Percentiles rank a stretch among this genome's conserved stretches.
phyloP scores from a whole-genome alignment of 30 jellyfish, hydroid and myxozoan species.

The Cassiopea andromeda region DNA sequence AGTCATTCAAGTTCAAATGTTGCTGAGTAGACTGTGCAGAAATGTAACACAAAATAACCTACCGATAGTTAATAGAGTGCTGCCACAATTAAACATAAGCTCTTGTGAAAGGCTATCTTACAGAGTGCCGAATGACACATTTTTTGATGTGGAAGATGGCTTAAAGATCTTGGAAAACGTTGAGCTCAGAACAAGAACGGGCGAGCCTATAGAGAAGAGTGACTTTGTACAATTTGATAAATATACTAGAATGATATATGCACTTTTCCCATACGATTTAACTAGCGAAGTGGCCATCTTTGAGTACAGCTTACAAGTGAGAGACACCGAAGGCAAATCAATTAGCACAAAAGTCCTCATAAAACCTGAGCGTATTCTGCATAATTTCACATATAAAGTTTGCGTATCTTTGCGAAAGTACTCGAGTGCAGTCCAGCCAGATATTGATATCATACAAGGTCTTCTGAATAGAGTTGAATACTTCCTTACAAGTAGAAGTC shows the following conservation, averaged over 20 bases:
- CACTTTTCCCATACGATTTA: background rate
- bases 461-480: constrained; percentile 1
- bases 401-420: constrained; percentile 42
- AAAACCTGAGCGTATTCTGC: background rate
- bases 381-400: constrained; percentile 17
- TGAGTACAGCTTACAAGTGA: constrained; percentile 31
- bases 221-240: constrained; percentile 31
- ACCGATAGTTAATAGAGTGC: background rate
- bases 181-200: background rate
- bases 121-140: constrained; percentile 59
- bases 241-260: constrained; percentile 21
- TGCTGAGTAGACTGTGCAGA: background rate
- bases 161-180: background rate
- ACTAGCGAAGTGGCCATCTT: background rate
- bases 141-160: constrained; percentile 59
- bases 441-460: constrained; percentile 19
- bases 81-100: constrained; percentile 26
- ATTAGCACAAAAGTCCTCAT: constrained; percentile 6
- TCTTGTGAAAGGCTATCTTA: constrained; percentile 19
- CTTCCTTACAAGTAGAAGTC: constrained; percentile 1
- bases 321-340: constrained; percentile 27
- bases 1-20: background rate
- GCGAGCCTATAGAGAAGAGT: background rate
- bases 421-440: background rate
- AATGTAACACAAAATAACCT: constrained; percentile 32